Evolutionary conservation across 1,140 invertebrate species (phyloP), one percentile per base, ranked within the genome.

Genomic region (Planococcus citri): DNA sequence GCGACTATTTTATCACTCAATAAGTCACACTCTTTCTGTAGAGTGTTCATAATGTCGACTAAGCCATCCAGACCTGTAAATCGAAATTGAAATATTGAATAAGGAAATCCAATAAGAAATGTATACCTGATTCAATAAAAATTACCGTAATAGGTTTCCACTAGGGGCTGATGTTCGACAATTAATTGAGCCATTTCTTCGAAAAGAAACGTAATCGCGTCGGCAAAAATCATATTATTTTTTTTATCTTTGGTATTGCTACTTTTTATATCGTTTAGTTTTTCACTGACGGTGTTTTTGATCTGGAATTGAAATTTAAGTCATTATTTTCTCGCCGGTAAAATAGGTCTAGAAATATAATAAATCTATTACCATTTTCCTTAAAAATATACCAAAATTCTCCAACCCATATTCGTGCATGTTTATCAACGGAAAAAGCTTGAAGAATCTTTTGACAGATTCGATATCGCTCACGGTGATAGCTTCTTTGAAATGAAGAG

Each of bases 391-490:
- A n/a, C 93, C 91, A 77, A 97, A 97, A 75, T 94, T 88, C 71
- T 87, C 86, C 1, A 99, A 82, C 0, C 97, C 97, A 76, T 94
- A 91, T 58, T 90, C 85, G 72, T 97, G 91, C 79, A 94, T 89
- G 57, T 92, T 93, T 3, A 99, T 81, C 24, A 98, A 82, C 1
- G 97, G 97, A 80, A 98, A 99, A 75, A 99, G 89, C 80, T 98
- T 99, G 77, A 99, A 99, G 78, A 98, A 95, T 72, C 95, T 79
- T 76, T 98, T 95, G 20, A 98, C 90, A 1, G 92, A 92, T 2
- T 90, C 91, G 22, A 90, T 82, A 80, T 99, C 95, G 76, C 94
- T 89, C 61, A 85, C 85, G 70, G 87, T 85, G 0, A 97, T 88
- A 27, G 97, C 94, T 75, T 97, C 92, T 76, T 97, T 91, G 78